Conservation (phyloP, 1,140 invertebrate species). For the Yoshiicerus persimilis region DNA sequence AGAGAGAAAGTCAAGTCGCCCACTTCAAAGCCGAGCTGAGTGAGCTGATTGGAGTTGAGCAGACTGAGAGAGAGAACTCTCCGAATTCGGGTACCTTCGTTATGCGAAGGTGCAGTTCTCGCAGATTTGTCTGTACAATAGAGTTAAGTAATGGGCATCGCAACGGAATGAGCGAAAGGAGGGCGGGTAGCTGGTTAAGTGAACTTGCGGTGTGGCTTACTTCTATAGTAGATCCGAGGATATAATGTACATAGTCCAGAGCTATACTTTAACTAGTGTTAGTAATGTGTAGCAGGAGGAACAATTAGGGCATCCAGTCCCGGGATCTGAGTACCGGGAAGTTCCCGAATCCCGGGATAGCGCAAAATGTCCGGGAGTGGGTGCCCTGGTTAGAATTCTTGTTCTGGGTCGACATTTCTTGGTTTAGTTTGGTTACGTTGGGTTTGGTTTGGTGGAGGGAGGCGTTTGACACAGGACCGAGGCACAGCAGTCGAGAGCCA, state of each 20-base stretch:
- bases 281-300: neutral
- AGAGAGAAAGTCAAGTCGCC: neutral
- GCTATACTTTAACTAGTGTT: too few relatives aligned
- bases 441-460: neutral
- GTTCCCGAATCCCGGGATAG: too few relatives aligned
- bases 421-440: neutral
- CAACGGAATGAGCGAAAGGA: neutral
- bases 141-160: neutral
- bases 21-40: neutral
- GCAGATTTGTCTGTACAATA: neutral
- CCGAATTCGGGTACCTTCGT: neutral
- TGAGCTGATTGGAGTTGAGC: neutral
- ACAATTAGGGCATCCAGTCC: too few relatives aligned
- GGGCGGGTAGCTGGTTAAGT: neutral
- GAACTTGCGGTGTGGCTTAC: neutral
- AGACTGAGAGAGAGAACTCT: neutral
- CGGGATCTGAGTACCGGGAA: too few relatives aligned
- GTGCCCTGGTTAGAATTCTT: neutral
- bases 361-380: neutral
- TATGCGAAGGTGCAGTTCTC: neutral
- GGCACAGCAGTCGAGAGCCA: neutral
- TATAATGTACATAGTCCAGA: neutral
- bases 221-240: neutral
- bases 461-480: neutral
- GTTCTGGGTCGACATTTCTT: neutral